A percentile compares a stretch with the other conserved stretches of the same genome.
Evolutionary conservation across 2,113 vertebrate species (phyloP).

Genomic region (Hemiprocne comata): DNA sequence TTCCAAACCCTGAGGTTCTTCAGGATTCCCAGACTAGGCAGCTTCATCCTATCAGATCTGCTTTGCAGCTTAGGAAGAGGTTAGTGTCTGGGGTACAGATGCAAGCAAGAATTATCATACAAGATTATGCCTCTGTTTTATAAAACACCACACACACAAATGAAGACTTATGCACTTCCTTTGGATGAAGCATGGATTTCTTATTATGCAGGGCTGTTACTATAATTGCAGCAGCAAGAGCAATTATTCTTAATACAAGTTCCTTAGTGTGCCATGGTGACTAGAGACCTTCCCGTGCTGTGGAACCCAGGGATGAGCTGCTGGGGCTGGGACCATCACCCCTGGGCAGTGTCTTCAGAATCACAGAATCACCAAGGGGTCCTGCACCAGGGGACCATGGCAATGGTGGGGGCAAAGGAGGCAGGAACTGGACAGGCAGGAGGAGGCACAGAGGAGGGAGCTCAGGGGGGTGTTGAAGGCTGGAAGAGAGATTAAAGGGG

Average conservation of each 20-base stretch:
- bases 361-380: too few species aligned
- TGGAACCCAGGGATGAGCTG: accelerated
- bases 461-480: background rate
- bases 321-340: background rate
- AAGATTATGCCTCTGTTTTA: background rate
- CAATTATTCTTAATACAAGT: background rate
- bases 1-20: background rate
- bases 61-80: background rate
- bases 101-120: background rate
- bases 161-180: background rate
- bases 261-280: background rate
- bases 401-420: accelerated
- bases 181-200: background rate
- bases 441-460: background rate
- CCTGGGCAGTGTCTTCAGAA: background rate
- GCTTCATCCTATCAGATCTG: background rate
- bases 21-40: background rate
- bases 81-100: background rate
- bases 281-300: accelerated
- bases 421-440: background rate
- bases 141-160: background rate
- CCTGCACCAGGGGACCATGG: background rate
- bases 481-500: background rate
- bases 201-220: background rate
- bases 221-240: background rate